Base-by-base conservation (phyloP, 2,888 invertebrate genomes). In the Notodonta dromedarius region DNA sequence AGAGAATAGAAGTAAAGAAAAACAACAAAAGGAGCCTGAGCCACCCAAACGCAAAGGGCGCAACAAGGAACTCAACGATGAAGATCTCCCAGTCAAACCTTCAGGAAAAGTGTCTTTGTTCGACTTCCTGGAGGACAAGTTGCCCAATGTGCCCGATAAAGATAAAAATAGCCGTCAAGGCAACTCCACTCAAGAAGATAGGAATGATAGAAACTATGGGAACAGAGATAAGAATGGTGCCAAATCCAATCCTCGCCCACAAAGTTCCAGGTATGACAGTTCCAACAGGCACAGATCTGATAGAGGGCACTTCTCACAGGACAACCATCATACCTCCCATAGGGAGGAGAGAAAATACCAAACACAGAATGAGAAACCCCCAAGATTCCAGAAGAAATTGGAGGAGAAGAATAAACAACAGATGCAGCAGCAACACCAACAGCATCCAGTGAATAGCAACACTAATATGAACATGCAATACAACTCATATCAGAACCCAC, bases 41-140 rank as follows among this genome's bases (percentile, higher is more conserved):
- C 87, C 79, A 73, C 86, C 88, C 42, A 91, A 90, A 87, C 84
- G 94, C n/a, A 90, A 89, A 83, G 86, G 93, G 67, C 74, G 95
- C 71, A 87, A 92, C 76, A 83, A 94, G 82, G 89, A 91, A 58
- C 85, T 86, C 35, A 90, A 83, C 60, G 94, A 95, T 65, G 94
- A 94, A 52, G 95, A 95, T 64, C 91, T 94, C 44, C 94, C 94
- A 2, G 94, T 95, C 8, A 97, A 97, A 85, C 97, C 97, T 0
- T 96, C 96, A 12, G 96, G 96, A 53, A 96, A 96, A 88, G 96
- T 97, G 2, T 97, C 97, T 0, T 88, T 97, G 4, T 97, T 97
- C 85, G 97, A 97, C 84, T 97, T 97, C 82, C 94, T 97, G 9
- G 97, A 97, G 82, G 96, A 97, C 77, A 97, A 97, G 89, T 88